These are phyloP conservation scores for Calyptomena viridis DNA, from an alignment of 2,113 vertebrate genomes.

Conservation along the genomic window DNA sequence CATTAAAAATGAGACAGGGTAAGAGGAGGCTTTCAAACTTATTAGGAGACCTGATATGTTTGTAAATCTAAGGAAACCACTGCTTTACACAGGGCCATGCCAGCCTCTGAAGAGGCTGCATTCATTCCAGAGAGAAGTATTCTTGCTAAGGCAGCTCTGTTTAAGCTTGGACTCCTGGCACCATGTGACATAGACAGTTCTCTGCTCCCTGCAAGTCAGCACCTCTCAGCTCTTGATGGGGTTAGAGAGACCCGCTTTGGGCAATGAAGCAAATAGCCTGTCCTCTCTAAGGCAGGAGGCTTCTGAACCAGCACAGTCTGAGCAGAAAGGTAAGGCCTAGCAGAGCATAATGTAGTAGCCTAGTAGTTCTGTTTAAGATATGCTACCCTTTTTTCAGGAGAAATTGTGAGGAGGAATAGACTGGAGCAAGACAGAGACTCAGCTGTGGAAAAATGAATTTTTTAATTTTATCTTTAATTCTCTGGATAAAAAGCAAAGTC, in stretches of 20 bases:
- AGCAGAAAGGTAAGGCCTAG: not conserved
- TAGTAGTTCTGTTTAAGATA: not conserved
- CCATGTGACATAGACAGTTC: too few relatives aligned
- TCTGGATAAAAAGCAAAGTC: not conserved
- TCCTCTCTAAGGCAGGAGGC: not conserved
- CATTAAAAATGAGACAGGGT: not conserved
- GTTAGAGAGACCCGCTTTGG: not conserved
- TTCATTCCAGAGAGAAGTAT: not conserved
- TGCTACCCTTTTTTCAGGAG: not conserved
- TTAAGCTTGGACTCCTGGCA: rapidly evolving
- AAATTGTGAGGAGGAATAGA: not conserved
- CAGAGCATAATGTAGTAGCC: not conserved
- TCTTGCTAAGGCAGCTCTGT: not conserved
- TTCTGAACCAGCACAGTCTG: not conserved
- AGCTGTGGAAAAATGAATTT: not conserved
- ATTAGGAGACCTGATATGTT: not conserved
- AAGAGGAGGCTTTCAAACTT: not conserved
- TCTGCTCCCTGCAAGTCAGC: not conserved
- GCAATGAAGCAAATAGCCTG: not conserved
- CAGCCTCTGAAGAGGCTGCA: not conserved
- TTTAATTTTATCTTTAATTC: not conserved
- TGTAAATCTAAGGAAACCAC: not conserved
- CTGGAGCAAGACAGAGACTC: not conserved
- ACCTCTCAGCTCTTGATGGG: not conserved
- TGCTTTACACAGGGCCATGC: not conserved